phyloP scores from a whole-genome alignment of 1,140 invertebrate genomes.

The Phocides pigmalion region DNA sequence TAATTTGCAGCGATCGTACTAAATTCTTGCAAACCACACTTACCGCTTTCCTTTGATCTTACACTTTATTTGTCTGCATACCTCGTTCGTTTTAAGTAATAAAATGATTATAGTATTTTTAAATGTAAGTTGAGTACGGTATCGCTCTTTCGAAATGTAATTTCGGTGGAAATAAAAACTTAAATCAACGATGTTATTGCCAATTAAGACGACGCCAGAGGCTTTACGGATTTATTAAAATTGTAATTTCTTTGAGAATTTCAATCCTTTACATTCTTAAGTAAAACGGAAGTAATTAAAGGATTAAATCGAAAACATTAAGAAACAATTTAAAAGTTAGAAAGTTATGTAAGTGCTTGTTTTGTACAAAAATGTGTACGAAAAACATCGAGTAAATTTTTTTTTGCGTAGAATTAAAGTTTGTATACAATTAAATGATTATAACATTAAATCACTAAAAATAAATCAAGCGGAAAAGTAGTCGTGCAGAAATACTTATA shows the following conservation, averaged over 20 bases:
- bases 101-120: conserved; percentile 28
- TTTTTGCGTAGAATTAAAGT: not conserved
- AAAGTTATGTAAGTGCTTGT: no score
- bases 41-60: conserved; percentile 29
- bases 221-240: conserved; percentile 20
- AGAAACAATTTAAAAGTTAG: not conserved
- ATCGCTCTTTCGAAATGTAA: conserved; percentile 9
- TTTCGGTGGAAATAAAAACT: conserved; percentile 23
- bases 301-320: not conserved
- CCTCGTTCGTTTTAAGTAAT: conserved; percentile 14
- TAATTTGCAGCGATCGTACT: conserved; percentile 33
- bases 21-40: conserved; percentile 7
- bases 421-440: not conserved
- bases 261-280: not conserved
- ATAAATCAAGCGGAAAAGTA: not conserved
- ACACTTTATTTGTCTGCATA: conserved; percentile 8
- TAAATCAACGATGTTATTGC: conserved; percentile 29
- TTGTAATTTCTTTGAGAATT: not conserved
- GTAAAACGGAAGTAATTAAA: not conserved
- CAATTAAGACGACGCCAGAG: conserved; percentile 13
- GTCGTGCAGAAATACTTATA: not conserved
- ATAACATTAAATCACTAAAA: not conserved
- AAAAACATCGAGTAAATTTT: no score
- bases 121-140: conserved; percentile 23
- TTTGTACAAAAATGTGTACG: no score